Base-by-base conservation (phyloP, 2,888 invertebrate species). In the Nomada fabriciana region DNA sequence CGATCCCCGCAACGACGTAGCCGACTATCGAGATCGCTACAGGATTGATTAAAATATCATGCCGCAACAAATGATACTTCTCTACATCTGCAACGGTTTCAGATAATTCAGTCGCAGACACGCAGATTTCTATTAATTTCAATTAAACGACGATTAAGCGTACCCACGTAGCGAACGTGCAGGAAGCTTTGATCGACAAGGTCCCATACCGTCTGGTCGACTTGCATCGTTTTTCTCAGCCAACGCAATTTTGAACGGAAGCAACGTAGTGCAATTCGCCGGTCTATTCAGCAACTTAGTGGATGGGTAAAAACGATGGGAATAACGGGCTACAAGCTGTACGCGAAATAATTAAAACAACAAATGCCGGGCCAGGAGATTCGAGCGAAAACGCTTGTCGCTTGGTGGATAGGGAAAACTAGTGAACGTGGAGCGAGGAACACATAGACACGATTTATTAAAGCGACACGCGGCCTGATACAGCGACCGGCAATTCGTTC, bases 291-390 rank as follows among this genome's bases (percentile, higher is more conserved):
- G 53, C 29, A 60, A 53, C 43, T 64, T 64, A 52, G 42, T 23
- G 23, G 20, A 42, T 29, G 47, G 63, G n/a, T 50, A 60, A 69
- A 69, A 75, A 53, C 59, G 11, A 15, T 64, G 20, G 50, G 29
- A 53, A 61, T 42, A 42, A 50, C 36, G 59, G 29, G 23, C 36
- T 42, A 25, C 50, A 23, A 15, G 15, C 5, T 18, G 60, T 18
- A 20, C n/a, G 67, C 42, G 61, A 55, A 68, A 73, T 73, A 80
- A 80, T 79, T 80, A 79, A 68, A 80, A 79, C 63, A 68, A 80
- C 57, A 80, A 80, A 80, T 63, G 57, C 23, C 10, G 18, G 15
- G 15, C 20, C 2, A 50, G 50, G 20, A 2, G 52, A 68, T 68
- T 50, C 57, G 29, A 23, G 55, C 61, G 79, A 55, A 71, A 76